Percentiles rank a stretch among this genome's conserved stretches.
phyloP scores from a whole-genome alignment of 2,113 vertebrate genomes.

The Muntiacus muntjak region DNA sequence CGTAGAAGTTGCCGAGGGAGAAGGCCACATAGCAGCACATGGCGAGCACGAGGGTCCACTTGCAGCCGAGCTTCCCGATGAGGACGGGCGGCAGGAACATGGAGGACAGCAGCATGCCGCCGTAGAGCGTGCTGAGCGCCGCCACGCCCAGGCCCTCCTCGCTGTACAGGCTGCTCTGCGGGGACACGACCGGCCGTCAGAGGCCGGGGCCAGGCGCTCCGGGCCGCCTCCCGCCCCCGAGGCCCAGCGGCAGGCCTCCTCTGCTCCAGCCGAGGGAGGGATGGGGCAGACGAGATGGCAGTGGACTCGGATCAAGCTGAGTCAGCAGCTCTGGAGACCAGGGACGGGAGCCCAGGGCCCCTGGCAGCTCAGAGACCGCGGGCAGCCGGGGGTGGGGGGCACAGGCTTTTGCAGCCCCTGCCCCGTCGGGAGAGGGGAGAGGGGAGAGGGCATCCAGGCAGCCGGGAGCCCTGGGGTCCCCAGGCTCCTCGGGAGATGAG shows the following conservation, averaged over 20 bases:
- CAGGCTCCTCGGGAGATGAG: fast-evolving
- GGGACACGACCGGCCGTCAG: background rate
- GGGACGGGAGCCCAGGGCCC: background rate
- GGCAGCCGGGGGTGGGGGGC: background rate
- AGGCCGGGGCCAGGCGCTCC: fast-evolving
- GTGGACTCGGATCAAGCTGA: too few relatives aligned
- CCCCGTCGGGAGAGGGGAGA: too few relatives aligned
- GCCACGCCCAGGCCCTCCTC: slow-evolving; percentile 90
- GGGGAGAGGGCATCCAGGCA: too few relatives aligned
- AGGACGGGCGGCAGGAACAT: slow-evolving; percentile 93
- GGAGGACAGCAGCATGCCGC: slow-evolving; percentile 90
- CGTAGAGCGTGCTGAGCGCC: slow-evolving; percentile 92
- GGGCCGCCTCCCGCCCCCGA: fast-evolving
- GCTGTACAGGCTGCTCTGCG: slow-evolving; percentile 93
- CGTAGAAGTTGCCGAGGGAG: slow-evolving; percentile 92
- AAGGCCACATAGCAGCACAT: slow-evolving; percentile 94
- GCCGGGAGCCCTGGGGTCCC: fast-evolving
- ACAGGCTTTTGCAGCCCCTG: fast-evolving
- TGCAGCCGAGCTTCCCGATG: slow-evolving; percentile 94
- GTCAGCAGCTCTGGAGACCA: too few relatives aligned
- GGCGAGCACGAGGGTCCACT: slow-evolving; percentile 91
- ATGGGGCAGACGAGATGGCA: too few relatives aligned
- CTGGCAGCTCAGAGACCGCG: background rate
- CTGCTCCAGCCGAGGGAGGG: fast-evolving
- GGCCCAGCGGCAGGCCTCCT: background rate